Percentiles rank a stretch among this genome's conserved stretches.
Conservation (phyloP, 1,140 invertebrate genomes). For the Cyphomyrmex costatus region DNA sequence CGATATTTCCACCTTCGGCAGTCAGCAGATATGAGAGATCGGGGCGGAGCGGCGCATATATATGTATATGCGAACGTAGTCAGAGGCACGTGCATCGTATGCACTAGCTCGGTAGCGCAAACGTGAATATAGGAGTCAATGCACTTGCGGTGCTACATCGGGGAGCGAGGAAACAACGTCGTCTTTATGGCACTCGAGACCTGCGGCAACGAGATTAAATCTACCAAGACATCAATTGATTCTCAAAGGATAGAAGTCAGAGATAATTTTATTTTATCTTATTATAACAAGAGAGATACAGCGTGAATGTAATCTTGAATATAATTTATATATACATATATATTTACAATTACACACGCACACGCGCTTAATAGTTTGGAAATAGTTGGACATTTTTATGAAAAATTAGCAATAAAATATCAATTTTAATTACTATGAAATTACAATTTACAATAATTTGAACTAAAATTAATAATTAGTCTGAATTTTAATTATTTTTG, state of each 20-base stretch:
- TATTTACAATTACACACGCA: too few relatives aligned
- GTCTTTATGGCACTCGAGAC: not conserved
- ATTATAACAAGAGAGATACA: not conserved
- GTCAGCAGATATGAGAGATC: slow-evolving; percentile 44
- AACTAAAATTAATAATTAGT: too few relatives aligned
- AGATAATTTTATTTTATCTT: not conserved
- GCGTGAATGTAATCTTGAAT: not conserved
- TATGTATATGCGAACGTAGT: not conserved
- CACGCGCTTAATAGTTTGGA: too few relatives aligned
- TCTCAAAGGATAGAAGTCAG: not conserved
- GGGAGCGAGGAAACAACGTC: slow-evolving; percentile 30
- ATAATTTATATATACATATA: not conserved
- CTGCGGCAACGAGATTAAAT: not conserved
- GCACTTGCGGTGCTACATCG: slow-evolving; percentile 24
- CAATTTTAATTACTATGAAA: too few relatives aligned
- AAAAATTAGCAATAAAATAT: too few relatives aligned
- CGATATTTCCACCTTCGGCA: slow-evolving; percentile 36
- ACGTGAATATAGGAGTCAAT: slow-evolving; percentile 48
- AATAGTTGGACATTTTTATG: too few relatives aligned
- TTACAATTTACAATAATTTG: too few relatives aligned
- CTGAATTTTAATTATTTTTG: too few relatives aligned
- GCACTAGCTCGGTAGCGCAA: slow-evolving; percentile 2
- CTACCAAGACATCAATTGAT: not conserved
- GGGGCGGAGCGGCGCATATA: not conserved
- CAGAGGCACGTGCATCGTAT: slow-evolving; percentile 25